Base-by-base conservation (phyloP, 1,140 invertebrate species). In the Papilio polytes region DNA sequence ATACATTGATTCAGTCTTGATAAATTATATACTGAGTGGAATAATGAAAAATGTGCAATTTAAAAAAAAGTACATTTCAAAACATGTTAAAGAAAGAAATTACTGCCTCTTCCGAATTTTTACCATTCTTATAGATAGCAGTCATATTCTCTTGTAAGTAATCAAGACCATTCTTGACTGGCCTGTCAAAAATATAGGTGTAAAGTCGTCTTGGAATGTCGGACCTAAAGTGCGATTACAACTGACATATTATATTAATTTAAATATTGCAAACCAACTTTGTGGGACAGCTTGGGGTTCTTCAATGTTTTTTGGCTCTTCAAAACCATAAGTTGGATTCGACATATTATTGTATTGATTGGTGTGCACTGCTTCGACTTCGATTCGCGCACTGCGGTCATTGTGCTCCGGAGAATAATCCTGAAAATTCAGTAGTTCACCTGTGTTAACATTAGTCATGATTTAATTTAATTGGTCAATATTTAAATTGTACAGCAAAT, bases 381-480 rank as follows among this genome's bases (percentile, higher is more conserved):
- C 96, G 81, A 96, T 96, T 86, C 96, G 90, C 15, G 96, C 96
- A 86, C 90, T 94, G 6, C 94, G 90, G 59, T 92, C 91, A 80
- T 92, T 92, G 74, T 94, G 92, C 73, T 95, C 92, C 41, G 96
- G 93, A 31, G 95, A 95, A 93, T 96, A 97, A 85, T 97, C 96
- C 85, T 96, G 96, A 85, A 97, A 97, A 80, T 96, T 96, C 74
- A 97, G 88, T 81, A 97, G 89, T 86, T 97, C 96, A 15, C 96
- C 96, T 18, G 96, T 96, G 22, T 95, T 94, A 13, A 96, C 94
- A 86, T 96, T 95, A 41, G 90, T 78, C 93, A 95, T 95, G 78
- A 41, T 70, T 70, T 31, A 36, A 36, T 31, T 70, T 15, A 15
- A 70, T 31, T 70, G 26, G 10, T 31, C 26, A 36, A 31, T 70